Evolutionary conservation across 2,888 invertebrate species (phyloP).

Genomic region (Agapetus fuscipes): DNA sequence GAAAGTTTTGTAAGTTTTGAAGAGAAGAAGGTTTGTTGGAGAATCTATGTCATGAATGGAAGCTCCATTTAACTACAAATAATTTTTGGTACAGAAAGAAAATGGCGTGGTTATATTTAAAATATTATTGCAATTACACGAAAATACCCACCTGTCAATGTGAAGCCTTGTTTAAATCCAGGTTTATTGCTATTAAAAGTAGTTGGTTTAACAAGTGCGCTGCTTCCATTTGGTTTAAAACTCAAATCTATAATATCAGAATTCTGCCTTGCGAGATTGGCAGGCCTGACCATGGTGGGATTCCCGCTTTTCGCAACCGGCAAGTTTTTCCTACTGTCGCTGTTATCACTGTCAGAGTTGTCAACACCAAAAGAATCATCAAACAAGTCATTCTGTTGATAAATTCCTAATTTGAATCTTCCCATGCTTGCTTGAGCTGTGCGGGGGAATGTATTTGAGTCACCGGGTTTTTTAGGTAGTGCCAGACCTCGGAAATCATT

Average conservation of each 20-base stretch:
- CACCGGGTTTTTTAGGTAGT: conserved; percentile 11
- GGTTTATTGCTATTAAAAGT: conserved; percentile 25
- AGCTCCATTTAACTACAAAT: no score
- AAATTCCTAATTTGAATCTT: conserved; percentile 12
- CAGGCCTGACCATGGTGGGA: conserved; percentile 34
- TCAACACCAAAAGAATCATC: conserved; percentile 7
- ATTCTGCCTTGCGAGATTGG: conserved; percentile 35
- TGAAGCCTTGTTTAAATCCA: conserved; percentile 36
- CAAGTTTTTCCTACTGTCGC: conserved; percentile 4
- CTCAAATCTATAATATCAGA: conserved; percentile 42
- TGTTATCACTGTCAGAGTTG: conserved; percentile 11
- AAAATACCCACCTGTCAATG: conserved; percentile 45
- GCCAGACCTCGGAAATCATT: not conserved
- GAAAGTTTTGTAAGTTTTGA: no score
- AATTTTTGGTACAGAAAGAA: no score
- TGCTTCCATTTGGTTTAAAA: conserved; percentile 31
- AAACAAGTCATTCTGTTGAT: conserved; percentile 8
- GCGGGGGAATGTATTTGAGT: conserved; percentile 17
- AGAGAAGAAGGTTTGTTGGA: no score
- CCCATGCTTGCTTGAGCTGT: conserved; percentile 11
- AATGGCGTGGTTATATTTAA: no score
- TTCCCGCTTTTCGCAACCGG: conserved; percentile 3
- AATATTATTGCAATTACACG: no score
- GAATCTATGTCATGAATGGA: no score
- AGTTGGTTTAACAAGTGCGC: conserved; percentile 1